phyloP scores from a whole-genome alignment of 2,113 vertebrate species.

The Protobothrops flavoviridis region DNA sequence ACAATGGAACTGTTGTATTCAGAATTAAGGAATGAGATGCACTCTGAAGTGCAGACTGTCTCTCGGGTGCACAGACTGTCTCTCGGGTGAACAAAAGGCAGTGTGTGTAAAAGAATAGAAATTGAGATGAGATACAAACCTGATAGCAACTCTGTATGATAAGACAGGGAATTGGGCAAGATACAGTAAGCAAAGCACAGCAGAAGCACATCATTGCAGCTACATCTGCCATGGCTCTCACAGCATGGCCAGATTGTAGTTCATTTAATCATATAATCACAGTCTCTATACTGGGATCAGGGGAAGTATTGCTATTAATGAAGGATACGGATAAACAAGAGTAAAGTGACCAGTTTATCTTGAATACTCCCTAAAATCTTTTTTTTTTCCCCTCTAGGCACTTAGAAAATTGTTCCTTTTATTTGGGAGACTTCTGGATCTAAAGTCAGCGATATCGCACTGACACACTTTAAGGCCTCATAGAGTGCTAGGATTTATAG shows the following conservation, averaged over 20 bases:
- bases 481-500: conserved; percentile 9
- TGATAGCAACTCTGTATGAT: not conserved
- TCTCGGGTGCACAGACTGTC: not conserved
- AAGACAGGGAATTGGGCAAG: not conserved
- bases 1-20: not conserved
- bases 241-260: not conserved
- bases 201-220: not conserved
- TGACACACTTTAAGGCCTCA: not conserved
- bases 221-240: not conserved
- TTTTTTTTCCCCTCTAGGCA: not conserved
- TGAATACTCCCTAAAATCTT: not conserved
- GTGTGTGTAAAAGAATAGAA: not conserved
- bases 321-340: not conserved
- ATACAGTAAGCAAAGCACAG: not conserved
- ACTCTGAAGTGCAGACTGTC: not conserved
- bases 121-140: not conserved
- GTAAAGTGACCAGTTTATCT: not conserved
- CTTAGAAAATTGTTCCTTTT: not conserved
- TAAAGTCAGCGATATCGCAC: not conserved
- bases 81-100: not conserved
- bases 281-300: not conserved
- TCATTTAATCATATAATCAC: not conserved
- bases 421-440: not conserved
- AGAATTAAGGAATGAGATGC: not conserved
- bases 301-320: not conserved